phyloP scores from a whole-genome alignment of 37 sponge, comb jelly and placozoan genomes.

The Aphrocallistes beatrix region DNA sequence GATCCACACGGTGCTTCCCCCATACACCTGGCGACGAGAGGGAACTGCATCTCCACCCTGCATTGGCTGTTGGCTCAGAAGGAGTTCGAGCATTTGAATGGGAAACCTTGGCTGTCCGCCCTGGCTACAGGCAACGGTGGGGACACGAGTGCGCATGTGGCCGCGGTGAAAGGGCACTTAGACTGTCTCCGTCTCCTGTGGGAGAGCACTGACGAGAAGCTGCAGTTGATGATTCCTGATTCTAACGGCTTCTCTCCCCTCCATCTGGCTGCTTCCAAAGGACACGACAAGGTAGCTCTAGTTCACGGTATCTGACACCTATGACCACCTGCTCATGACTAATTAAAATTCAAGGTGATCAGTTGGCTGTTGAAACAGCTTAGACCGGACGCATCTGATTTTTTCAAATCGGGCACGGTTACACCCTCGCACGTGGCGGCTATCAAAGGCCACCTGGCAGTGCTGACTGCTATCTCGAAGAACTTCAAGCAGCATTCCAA shows the following conservation, averaged over 20 bases:
- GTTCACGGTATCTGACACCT: neutral
- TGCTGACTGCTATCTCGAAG: neutral
- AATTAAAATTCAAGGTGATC: neutral
- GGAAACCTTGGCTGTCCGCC: neutral
- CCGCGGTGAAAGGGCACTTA: neutral
- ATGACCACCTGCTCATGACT: neutral
- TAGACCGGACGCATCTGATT: neutral
- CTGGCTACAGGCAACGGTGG: neutral
- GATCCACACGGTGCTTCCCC: neutral
- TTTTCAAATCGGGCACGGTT: neutral
- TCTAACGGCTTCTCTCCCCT: slow-evolving; percentile 11
- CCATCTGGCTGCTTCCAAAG: neutral
- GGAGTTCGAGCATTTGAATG: neutral
- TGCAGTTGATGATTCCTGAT: neutral
- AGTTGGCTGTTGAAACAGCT: slow-evolving; percentile 7
- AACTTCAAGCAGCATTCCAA: neutral
- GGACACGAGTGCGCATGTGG: neutral
- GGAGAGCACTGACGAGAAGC: neutral
- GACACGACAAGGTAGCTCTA: neutral
- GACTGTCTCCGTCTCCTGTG: neutral
- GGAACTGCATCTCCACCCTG: neutral
- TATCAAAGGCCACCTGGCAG: neutral
- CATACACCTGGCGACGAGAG: neutral
- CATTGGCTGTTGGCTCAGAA: slow-evolving; percentile 12
- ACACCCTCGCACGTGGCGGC: neutral